Evolutionary conservation across 1,140 invertebrate genomes (phyloP).

Genomic region (Bombus impatiens): DNA sequence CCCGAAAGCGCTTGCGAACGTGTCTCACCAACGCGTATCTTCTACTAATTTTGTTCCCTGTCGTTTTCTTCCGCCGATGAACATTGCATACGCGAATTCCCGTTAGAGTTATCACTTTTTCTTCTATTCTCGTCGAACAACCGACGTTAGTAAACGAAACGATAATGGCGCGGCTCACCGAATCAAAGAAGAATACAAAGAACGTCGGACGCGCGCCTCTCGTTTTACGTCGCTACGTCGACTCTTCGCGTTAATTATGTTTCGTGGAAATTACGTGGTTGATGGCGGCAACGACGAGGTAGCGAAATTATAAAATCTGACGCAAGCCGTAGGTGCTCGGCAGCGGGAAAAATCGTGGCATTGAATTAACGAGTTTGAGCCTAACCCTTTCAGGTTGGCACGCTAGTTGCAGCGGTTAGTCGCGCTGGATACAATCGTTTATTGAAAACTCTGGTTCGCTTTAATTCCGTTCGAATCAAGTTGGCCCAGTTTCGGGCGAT

Average conservation of each 20-base stretch:
- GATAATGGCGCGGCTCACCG: not conserved
- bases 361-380: conserved; percentile 16
- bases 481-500: conserved; percentile 8
- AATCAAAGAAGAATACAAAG: not conserved
- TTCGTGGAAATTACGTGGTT: not conserved
- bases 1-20: conserved; percentile 27
- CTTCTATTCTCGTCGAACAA: not conserved
- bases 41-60: not conserved
- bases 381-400: not conserved
- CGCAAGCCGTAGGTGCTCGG: too few species aligned
- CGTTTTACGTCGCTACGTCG: not conserved
- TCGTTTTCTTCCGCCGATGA: not conserved
- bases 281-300: not conserved
- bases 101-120: not conserved
- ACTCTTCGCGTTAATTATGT: not conserved
- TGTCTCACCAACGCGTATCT: not conserved
- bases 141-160: not conserved
- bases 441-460: conserved; percentile 24
- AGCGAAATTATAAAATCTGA: conserved; percentile 11
- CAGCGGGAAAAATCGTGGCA: not conserved
- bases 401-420: not conserved
- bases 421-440: conserved; percentile 23
- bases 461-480: conserved; percentile 26
- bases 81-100: too few species aligned
- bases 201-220: not conserved